phyloP scores from a whole-genome alignment of 37 sponge, comb jelly and placozoan genomes.

The Halichondria panicea region DNA sequence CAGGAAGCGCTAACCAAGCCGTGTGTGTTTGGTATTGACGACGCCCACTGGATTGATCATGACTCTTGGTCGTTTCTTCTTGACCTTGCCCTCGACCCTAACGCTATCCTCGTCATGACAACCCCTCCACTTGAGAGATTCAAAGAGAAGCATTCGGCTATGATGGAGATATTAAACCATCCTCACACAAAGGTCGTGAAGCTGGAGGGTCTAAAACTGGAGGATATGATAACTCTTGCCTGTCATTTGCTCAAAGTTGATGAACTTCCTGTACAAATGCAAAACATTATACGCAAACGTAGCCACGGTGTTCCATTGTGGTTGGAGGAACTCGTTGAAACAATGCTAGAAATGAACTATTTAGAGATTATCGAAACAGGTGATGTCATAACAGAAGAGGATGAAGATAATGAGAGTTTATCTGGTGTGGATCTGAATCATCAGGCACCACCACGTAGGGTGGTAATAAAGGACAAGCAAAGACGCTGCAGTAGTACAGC shows the following conservation, averaged over 20 bases:
- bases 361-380: constrained; percentile 38
- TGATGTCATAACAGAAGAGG: constrained; percentile 14
- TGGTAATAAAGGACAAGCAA: not conserved
- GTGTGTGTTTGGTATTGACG: constrained; percentile 84
- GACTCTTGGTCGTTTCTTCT: constrained; percentile 90
- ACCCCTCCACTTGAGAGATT: constrained; percentile 23
- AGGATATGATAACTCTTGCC: constrained; percentile 67
- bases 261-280: constrained; percentile 52
- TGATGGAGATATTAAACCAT: constrained; percentile 46
- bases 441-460: not conserved
- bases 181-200: constrained; percentile 36
- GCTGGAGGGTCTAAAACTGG: constrained; percentile 58
- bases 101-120: constrained; percentile 64
- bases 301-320: constrained; percentile 89
- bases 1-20: constrained; percentile 57
- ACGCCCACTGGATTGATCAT: constrained; percentile 90
- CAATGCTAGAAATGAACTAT: constrained; percentile 75
- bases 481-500: not conserved
- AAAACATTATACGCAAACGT: constrained; percentile 59
- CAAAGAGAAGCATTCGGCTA: constrained; percentile 19
- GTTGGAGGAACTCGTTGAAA: constrained; percentile 82
- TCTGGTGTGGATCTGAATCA: not conserved
- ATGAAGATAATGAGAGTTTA: not conserved
- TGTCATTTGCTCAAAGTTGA: constrained; percentile 71
- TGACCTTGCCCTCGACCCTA: constrained; percentile 74